Conservation (phyloP, 2,113 vertebrate species). For the Xyrauchen texanus region DNA sequence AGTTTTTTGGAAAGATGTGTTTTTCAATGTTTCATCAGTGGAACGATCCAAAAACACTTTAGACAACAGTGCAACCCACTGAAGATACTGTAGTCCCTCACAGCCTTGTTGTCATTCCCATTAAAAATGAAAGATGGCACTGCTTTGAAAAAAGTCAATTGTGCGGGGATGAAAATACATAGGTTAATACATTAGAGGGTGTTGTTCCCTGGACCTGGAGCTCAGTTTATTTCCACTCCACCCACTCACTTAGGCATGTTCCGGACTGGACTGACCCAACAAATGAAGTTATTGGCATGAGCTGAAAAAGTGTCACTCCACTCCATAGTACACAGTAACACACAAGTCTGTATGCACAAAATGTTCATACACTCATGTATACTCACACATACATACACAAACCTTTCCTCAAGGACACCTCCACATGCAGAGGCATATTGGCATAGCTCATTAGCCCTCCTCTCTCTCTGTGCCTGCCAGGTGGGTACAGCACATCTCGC, state of each 20-base stretch:
- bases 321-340: slow-evolving; percentile 8
- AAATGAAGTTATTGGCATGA: slow-evolving; percentile 60
- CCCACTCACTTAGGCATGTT: slow-evolving; percentile 37
- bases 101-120: no score
- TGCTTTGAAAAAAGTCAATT: no score
- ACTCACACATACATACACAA: slow-evolving; percentile 45
- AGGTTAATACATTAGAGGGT: no score
- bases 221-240: no score
- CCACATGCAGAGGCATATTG: slow-evolving; percentile 51
- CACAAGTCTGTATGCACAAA: slow-evolving; percentile 48
- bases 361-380: slow-evolving; percentile 58
- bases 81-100: no score
- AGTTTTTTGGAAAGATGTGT: no score
- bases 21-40: no score
- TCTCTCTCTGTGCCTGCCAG: slow-evolving; percentile 45
- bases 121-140: no score
- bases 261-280: slow-evolving; percentile 51
- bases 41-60: no score
- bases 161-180: no score
- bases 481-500: slow-evolving; percentile 42
- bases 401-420: slow-evolving; percentile 47
- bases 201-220: no score
- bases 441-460: slow-evolving; percentile 41
- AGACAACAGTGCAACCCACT: no score
- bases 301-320: background rate